phyloP scores from a whole-genome alignment of 1,140 invertebrate genomes.

The Spodoptera frugiperda region DNA sequence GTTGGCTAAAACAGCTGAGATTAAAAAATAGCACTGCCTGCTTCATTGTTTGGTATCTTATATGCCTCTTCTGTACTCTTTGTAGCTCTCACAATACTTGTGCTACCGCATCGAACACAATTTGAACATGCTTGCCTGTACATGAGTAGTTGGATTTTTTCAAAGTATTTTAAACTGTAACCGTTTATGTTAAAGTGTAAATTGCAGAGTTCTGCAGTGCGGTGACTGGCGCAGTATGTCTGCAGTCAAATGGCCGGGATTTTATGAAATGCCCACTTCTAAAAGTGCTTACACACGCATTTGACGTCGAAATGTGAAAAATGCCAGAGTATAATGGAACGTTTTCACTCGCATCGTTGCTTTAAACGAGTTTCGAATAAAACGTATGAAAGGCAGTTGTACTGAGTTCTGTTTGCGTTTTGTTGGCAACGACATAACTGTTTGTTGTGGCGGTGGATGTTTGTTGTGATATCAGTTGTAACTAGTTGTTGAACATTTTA shows the following conservation, averaged over 20 bases:
- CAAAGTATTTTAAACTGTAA: not conserved
- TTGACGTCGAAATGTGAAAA: conserved; percentile 32
- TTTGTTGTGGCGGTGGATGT: conserved; percentile 2
- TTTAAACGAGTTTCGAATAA: conserved; percentile 24
- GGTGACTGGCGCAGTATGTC: conserved; percentile 29
- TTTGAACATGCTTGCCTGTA: no score
- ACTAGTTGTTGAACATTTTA: no score
- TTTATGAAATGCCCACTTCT: conserved; percentile 27
- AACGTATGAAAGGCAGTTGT: conserved; percentile 1
- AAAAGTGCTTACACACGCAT: conserved; percentile 24
- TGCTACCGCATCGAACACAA: no score
- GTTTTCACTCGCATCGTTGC: conserved; percentile 12
- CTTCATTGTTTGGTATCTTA: no score
- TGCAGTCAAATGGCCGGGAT: conserved; percentile 24
- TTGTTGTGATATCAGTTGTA: not conserved
- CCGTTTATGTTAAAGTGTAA: conserved; percentile 5
- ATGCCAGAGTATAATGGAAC: conserved; percentile 3
- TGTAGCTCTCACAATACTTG: no score
- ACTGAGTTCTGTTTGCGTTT: conserved; percentile 8
- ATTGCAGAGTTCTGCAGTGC: conserved; percentile 36
- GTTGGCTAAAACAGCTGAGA: no score
- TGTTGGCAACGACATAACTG: conserved; percentile 1
- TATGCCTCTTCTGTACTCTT: no score
- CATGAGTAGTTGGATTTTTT: no score
- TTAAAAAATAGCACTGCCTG: no score